Conservation (phyloP, 2,113 vertebrate genomes). For the Lagopus muta region DNA sequence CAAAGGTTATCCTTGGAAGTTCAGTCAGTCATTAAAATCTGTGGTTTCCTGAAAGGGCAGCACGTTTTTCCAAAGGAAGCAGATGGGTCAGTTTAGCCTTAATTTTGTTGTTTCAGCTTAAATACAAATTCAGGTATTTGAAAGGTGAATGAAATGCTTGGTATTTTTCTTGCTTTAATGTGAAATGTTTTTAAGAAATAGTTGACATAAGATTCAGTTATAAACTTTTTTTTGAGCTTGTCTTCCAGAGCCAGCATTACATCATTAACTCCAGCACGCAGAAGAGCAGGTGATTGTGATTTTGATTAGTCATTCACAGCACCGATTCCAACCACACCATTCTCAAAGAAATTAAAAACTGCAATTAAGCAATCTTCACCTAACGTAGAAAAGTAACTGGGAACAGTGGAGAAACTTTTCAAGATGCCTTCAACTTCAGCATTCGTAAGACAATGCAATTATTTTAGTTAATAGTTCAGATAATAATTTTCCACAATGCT, state of each 20-base stretch:
- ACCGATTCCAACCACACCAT: not conserved
- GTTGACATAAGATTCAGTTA: slow-evolving; percentile 1
- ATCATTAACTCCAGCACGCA: not conserved
- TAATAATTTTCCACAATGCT: not conserved
- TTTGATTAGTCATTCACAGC: slow-evolving; percentile 18
- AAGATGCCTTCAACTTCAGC: slow-evolving; percentile 7
- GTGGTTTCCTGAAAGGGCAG: not conserved
- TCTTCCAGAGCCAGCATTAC: slow-evolving; percentile 6
- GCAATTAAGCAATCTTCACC: not conserved
- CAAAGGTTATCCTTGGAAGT: not conserved
- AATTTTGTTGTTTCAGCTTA: not conserved
- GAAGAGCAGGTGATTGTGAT: not conserved
- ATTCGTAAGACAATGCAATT: not conserved
- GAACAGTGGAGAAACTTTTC: not conserved
- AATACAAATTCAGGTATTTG: not conserved
- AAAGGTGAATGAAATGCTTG: slow-evolving; percentile 18
- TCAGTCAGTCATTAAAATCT: not conserved
- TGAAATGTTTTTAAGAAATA: slow-evolving; percentile 40
- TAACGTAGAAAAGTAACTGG: not conserved
- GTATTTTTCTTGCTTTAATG: not conserved
- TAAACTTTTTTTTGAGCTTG: not conserved
- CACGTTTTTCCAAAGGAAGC: not conserved
- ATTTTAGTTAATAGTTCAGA: not conserved
- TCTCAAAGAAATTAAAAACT: slow-evolving; percentile 12
- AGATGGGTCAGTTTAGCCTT: not conserved